Base-by-base conservation (phyloP, 92 coral and sea anemone species). In the Umimayanthus kanabou region DNA sequence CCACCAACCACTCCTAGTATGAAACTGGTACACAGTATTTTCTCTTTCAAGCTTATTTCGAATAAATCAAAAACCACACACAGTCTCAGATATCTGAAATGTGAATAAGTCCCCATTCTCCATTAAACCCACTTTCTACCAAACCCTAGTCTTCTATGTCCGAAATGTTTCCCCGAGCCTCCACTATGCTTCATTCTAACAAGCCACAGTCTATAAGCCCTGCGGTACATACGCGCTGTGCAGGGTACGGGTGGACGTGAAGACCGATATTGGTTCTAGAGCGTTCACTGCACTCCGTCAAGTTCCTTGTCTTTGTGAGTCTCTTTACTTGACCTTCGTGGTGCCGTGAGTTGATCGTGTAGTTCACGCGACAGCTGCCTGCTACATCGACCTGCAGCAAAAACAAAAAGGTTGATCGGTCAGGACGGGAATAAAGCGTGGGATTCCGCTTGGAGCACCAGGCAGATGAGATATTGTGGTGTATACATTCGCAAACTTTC, bases 191-290 rank as follows among this genome's bases (percentile, higher is more conserved):
- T 53, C 1, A 13, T 11, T 5, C 67, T 61, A 61, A 61, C 3
- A 61, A 2, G 67, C 67, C 25, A 16, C 67, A 61, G 25, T 0
- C 67, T 0, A 16, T 0, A 61, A 28, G 40, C 40, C 1, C 4
- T 26, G 26, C 18, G 4, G 28, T 45, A 78, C 91, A 73, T 84
- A 77, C 89, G 47, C 18, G 85, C 25, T 65, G 91, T 74, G 81
- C 94, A 71, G 90, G 86, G 82, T 95, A 93, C 2, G 93, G 92
- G 79, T 93, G 96, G 58, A 88, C 73, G 73, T 94, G 99, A 77
- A 96, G 88, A 22, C 99, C 99, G 45, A 96, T 90, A 89, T 95
- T 93, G 5, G 99, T 95, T 73, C 92, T 89, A 30, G 96, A 85
- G 29, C 98, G 92, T 9, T 97, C 96, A 20, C 88, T 88, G 82